These are phyloP conservation scores for Heliconius congener DNA, from an alignment of 1,140 invertebrate species.

Conservation along the genomic window DNA sequence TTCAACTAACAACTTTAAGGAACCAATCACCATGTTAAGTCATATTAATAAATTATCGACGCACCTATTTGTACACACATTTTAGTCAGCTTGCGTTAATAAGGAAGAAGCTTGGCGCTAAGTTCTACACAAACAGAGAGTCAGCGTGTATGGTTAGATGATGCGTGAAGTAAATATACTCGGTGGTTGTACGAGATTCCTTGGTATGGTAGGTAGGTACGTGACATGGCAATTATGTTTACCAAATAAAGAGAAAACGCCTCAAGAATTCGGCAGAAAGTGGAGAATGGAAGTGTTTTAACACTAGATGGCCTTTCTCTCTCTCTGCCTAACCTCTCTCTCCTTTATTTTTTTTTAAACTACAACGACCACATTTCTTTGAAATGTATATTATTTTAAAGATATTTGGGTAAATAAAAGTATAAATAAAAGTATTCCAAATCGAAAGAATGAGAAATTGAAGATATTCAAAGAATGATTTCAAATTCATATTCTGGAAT, in stretches of 20 bases:
- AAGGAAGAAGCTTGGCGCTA: slow-evolving; percentile 59
- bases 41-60: slow-evolving; percentile 69
- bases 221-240: slow-evolving; percentile 6
- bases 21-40: slow-evolving; percentile 50
- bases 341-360: too few species aligned
- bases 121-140: slow-evolving; percentile 55
- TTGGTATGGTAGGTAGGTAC: background rate
- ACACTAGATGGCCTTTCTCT: background rate
- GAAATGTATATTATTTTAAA: too few species aligned
- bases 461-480: too few species aligned
- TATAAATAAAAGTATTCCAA: too few species aligned
- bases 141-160: slow-evolving; percentile 1
- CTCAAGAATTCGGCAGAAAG: background rate
- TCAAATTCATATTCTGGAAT: too few species aligned
- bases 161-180: slow-evolving; percentile 3
- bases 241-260: background rate
- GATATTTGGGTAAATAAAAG: too few species aligned
- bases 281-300: background rate
- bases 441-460: too few species aligned
- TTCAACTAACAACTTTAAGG: slow-evolving; percentile 1
- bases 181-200: background rate
- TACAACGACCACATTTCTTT: too few species aligned
- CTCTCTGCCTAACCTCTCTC: too few species aligned
- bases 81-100: slow-evolving; percentile 63
- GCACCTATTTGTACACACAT: slow-evolving; percentile 55